Conservation (phyloP, 2,113 vertebrate species). For the Nycticorax nycticorax region DNA sequence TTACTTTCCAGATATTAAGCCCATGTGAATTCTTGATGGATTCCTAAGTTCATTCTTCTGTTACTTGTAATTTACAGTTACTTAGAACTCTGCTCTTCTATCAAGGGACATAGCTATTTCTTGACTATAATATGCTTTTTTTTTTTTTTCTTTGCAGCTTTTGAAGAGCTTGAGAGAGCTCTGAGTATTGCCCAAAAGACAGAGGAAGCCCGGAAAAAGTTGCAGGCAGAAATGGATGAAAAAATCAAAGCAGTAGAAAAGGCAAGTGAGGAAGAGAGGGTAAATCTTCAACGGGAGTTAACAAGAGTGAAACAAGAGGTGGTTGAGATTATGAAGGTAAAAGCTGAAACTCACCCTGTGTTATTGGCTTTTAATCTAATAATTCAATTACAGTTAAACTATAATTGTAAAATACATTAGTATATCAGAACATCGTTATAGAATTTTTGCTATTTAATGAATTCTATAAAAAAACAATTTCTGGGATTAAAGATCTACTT, state of each 20-base stretch:
- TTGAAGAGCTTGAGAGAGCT: conserved; percentile 93
- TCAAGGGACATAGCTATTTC: background rate
- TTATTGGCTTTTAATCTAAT: background rate
- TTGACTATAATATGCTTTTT: background rate
- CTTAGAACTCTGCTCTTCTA: background rate
- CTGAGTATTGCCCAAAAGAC: conserved; percentile 86
- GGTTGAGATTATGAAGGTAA: conserved; percentile 90
- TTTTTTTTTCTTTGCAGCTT: conserved; percentile 77
- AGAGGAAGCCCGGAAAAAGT: conserved; percentile 85
- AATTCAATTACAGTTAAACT: background rate
- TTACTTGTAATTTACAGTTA: background rate
- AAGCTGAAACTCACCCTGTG: background rate
- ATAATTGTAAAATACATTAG: background rate
- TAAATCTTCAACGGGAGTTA: conserved; percentile 87
- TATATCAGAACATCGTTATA: background rate
- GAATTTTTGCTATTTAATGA: background rate
- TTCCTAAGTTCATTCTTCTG: background rate
- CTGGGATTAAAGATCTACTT: background rate
- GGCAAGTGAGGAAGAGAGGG: conserved; percentile 86
- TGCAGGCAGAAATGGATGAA: conserved; percentile 90
- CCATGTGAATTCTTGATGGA: background rate
- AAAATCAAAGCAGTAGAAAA: conserved; percentile 85
- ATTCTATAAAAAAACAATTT: background rate
- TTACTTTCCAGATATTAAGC: background rate
- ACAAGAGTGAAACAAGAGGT: conserved; percentile 90